These are phyloP conservation scores for Dolichoris vasculosae DNA, from an alignment of 1,140 invertebrate genomes.

Conservation along the genomic window DNA sequence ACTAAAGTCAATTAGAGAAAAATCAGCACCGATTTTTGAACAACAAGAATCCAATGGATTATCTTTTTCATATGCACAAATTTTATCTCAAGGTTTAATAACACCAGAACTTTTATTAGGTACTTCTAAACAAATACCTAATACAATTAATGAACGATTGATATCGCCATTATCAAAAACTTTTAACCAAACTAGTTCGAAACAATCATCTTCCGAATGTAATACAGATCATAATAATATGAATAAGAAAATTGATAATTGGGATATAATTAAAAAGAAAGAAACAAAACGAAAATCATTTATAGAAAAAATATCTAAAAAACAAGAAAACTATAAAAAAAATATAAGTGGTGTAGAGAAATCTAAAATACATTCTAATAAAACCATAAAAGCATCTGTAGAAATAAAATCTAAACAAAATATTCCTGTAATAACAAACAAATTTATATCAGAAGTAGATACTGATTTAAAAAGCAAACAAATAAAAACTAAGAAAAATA, in stretches of 20 bases:
- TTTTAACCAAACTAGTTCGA: conserved; percentile 4
- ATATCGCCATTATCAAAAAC: conserved; percentile 24
- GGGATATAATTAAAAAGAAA: conserved; percentile 48
- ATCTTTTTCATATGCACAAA: conserved; percentile 82
- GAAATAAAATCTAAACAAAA: conserved; percentile 39
- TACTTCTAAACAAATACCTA: neutral
- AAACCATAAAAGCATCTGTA: conserved; percentile 27
- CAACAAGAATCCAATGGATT: conserved; percentile 59
- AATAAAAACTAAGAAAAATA: conserved; percentile 32
- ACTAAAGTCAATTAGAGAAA: neutral
- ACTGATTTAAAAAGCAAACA: conserved; percentile 19
- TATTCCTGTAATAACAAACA: neutral
- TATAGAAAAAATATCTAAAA: conserved; percentile 9
- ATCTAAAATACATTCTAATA: conserved; percentile 26
- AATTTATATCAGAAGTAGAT: conserved; percentile 20
- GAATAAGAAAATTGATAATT: conserved; percentile 34
- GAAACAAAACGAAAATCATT: conserved; percentile 37
- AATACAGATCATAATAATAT: conserved; percentile 24
- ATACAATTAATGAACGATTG: conserved; percentile 40
- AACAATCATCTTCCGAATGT: neutral
- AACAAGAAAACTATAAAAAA: conserved; percentile 25
- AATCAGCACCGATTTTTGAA: conserved; percentile 7
- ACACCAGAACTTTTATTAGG: conserved; percentile 48
- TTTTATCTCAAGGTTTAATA: conserved; percentile 80
- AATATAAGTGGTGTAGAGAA: conserved; percentile 16